Percentiles rank a stretch among this genome's conserved stretches.
Conservation (phyloP, 2,113 vertebrate species). For the Etheostoma cragini region DNA sequence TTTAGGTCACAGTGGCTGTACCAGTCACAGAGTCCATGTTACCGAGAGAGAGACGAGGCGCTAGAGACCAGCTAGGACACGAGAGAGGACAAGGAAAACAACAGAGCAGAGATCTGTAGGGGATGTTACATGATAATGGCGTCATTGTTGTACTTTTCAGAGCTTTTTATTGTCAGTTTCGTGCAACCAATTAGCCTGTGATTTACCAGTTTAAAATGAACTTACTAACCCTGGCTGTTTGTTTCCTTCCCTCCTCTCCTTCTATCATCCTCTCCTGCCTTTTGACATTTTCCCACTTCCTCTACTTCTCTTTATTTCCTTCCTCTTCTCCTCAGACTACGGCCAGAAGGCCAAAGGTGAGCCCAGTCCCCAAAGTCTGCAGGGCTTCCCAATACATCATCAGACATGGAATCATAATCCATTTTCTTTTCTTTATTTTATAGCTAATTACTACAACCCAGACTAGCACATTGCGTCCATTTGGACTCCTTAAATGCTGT, state of each 20-base stretch:
- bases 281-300: constrained; percentile 71
- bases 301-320: constrained; percentile 68
- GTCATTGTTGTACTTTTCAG: not conserved
- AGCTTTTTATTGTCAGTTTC: constrained; percentile 6
- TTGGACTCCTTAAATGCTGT: not conserved
- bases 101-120: not conserved
- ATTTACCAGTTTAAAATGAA: constrained; percentile 44
- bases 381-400: constrained; percentile 12
- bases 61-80: constrained; percentile 5
- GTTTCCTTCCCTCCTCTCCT: constrained; percentile 55
- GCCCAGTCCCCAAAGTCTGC: constrained; percentile 56
- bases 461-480: not conserved
- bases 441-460: not conserved
- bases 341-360: constrained; percentile 94
- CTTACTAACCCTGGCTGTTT: constrained; percentile 75
- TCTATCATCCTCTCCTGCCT: constrained; percentile 15
- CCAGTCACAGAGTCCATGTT: constrained; percentile 55
- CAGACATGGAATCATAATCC: not conserved
- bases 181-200: constrained; percentile 39
- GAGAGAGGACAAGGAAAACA: not conserved
- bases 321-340: constrained; percentile 87
- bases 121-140: not conserved
- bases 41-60: constrained; percentile 20
- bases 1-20: constrained; percentile 57
- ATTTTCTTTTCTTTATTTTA: constrained; percentile 1